Evolutionary conservation across 2,113 vertebrate species (phyloP), one percentile per base, ranked within the genome.

Genomic region (Hydropotes inermis): DNA sequence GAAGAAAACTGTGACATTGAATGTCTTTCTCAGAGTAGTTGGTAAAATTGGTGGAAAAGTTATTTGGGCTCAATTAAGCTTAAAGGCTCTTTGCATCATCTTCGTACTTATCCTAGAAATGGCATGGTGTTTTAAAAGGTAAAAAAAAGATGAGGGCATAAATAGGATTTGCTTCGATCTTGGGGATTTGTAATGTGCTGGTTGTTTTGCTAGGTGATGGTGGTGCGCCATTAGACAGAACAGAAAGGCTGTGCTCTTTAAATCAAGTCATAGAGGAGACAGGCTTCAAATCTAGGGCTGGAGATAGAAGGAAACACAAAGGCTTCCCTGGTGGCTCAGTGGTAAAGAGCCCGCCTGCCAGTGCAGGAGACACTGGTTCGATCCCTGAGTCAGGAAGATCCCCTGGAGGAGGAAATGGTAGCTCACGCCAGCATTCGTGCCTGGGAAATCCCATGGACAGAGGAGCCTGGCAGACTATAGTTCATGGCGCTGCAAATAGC

Each of bases 41-140:
- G 47, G 39, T n/a, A 76, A 97, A 96, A 97, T 58, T 87, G 64
- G 64, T 82, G 67, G 88, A 94, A 94, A 97, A 50, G 39, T 55
- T 96, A 70, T 91, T 74, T 95, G 83, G 27, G 36, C 19, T 83
- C 92, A 91, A 52, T 97, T 79, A 83, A 28, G 45, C 45, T 87
- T 87, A 95, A 82, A 97, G 36, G 10, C 8, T 45, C 23, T 94
- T 89, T 76, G 43, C 28, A 79, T 58, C 21, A 21, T 45, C 12
- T 55, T 67, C 0, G 0, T 23, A 64, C 52, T 79, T n/a, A 74
- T 16, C 27, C 13, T 50, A 70, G 39, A 91, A 78, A 88, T 67
- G 23, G 39, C 3, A 33, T 12, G 74, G 45, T 61, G 21, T 60
- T 82, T 83, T 57, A 36, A 94, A 96, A 74, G 4, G 13, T 4